Percentiles rank a stretch among this genome's conserved stretches.
Evolutionary conservation across 2,113 vertebrate genomes (phyloP).

Genomic region (Pelecanus crispus): DNA sequence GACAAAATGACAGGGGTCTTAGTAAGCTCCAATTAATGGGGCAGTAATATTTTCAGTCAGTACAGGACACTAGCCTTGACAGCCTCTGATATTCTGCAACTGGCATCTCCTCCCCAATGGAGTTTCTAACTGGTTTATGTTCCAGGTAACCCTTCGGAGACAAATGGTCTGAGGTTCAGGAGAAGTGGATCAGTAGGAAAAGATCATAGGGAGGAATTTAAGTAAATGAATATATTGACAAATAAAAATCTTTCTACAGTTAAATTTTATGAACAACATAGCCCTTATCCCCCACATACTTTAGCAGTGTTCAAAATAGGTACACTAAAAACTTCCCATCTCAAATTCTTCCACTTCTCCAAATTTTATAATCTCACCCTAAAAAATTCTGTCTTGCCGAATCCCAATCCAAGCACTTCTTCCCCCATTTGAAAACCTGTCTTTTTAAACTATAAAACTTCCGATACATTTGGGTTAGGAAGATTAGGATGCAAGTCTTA

Average conservation of each 20-base stretch:
- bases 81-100: background rate
- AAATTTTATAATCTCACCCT: background rate
- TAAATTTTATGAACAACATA: background rate
- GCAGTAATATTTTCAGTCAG: background rate
- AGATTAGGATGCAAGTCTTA: background rate
- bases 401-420: background rate
- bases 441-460: background rate
- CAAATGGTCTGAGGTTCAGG: background rate
- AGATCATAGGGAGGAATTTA: background rate
- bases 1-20: background rate
- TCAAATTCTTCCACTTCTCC: background rate
- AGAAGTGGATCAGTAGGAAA: background rate
- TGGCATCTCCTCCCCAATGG: accelerated
- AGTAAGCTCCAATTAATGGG: background rate
- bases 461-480: background rate
- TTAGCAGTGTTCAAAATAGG: background rate
- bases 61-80: background rate
- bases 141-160: background rate
- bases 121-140: background rate
- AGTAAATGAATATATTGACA: background rate
- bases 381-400: background rate
- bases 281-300: background rate
- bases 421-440: background rate
- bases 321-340: background rate
- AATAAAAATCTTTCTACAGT: background rate